Conservation (phyloP, 35 echinoderm and acorn worm species). For the Ophiothrix spiculata region DNA sequence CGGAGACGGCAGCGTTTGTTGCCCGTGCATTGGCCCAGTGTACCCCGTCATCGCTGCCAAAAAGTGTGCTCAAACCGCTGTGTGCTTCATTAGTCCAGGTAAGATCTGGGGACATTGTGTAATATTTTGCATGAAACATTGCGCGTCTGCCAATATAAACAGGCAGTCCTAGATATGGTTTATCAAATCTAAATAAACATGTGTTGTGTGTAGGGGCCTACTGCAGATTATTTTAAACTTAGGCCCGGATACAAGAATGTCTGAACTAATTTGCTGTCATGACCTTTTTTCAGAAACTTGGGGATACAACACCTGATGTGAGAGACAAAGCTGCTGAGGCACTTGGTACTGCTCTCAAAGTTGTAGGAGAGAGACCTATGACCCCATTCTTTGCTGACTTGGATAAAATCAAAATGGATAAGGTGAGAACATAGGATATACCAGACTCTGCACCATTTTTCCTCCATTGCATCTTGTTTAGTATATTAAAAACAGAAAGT, state of each 20-base stretch:
- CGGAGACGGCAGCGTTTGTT: constrained; percentile 82
- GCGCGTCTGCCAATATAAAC: no score
- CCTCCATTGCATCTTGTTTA: no score
- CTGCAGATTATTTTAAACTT: no score
- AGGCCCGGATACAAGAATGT: no score
- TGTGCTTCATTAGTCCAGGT: constrained; percentile 78
- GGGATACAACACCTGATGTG: constrained; percentile 78
- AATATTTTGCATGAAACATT: no score
- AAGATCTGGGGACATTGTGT: no score
- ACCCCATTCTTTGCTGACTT: constrained; percentile 69
- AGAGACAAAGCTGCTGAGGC: constrained; percentile 69
- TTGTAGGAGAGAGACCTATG: constrained; percentile 92
- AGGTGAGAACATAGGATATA: constrained; percentile 37
- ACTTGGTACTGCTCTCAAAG: constrained; percentile 78
- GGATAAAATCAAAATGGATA: constrained; percentile 93
- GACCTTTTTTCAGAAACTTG: constrained; percentile 74
- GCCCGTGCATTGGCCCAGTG: constrained; percentile 59
- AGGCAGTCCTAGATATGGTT: not conserved
- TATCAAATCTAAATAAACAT: not conserved
- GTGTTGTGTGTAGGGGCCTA: not conserved
- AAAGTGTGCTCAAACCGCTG: constrained; percentile 82
- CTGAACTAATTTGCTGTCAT: not conserved
- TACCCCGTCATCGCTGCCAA: constrained; percentile 64
- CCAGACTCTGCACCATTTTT: not conserved
- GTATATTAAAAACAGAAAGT: not conserved